These are phyloP conservation scores for Mactra quadrangularis DNA, from an alignment of 1,140 invertebrate genomes.

Conservation along the genomic window DNA sequence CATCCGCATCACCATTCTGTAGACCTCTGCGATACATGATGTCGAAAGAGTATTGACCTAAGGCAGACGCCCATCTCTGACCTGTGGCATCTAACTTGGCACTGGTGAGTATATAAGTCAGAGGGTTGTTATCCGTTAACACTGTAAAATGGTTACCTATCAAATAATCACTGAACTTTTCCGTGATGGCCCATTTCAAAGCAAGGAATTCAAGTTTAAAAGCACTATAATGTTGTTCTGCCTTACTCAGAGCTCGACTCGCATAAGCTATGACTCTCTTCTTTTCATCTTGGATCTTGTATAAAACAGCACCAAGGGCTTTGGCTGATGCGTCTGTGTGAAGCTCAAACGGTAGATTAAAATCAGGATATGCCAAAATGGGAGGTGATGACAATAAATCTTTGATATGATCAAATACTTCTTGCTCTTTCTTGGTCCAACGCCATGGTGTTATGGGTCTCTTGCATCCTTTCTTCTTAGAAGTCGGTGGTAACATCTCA, in stretches of 20 bases:
- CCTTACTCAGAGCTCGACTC: constrained; percentile 12
- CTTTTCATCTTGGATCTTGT: not conserved
- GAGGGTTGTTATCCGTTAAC: constrained; percentile 35
- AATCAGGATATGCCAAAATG: constrained; percentile 17
- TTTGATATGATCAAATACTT: constrained; percentile 6
- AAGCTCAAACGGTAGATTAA: constrained; percentile 14
- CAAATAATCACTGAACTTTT: constrained; percentile 39
- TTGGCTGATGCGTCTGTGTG: constrained; percentile 7
- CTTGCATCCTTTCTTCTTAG: constrained; percentile 7
- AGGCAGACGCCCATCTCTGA: constrained; percentile 9
- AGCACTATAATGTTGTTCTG: constrained; percentile 21
- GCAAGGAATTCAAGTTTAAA: constrained; percentile 22
- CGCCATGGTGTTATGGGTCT: not conserved
- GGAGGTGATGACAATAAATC: constrained; percentile 6
- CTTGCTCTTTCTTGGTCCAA: constrained; percentile 19
- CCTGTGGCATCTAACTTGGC: constrained; percentile 37
- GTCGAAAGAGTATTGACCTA: not conserved
- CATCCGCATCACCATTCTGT: not conserved
- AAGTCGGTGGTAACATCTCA: not conserved
- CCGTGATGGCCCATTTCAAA: constrained; percentile 40
- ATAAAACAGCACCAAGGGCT: constrained; percentile 2
- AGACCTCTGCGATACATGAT: not conserved
- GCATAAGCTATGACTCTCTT: not conserved
- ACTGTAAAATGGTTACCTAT: constrained; percentile 6
- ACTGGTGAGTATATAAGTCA: constrained; percentile 9